Evolutionary conservation across 2,113 vertebrate species (phyloP).

Genomic region (Nothocercus julius): DNA sequence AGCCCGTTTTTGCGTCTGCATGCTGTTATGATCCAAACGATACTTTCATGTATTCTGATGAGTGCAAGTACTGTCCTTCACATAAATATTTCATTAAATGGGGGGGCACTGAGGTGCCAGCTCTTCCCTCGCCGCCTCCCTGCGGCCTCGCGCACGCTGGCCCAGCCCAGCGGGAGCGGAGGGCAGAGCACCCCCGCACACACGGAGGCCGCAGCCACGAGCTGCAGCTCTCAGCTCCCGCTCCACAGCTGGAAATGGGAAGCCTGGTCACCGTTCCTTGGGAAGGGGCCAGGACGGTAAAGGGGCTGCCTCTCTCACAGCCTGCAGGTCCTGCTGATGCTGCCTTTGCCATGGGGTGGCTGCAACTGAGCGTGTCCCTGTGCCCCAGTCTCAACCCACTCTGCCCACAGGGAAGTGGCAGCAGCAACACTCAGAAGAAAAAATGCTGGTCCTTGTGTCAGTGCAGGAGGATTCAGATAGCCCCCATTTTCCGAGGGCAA

Average conservation of each 20-base stretch:
- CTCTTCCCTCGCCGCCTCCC: no score
- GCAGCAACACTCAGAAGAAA: background rate
- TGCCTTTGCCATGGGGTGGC: background rate
- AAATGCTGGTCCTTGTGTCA: background rate
- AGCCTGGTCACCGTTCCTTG: background rate
- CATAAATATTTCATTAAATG: background rate
- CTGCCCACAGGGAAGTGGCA: background rate
- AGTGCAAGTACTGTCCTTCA: background rate
- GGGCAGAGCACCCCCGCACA: no score
- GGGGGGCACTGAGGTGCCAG: no score
- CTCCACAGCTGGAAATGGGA: background rate
- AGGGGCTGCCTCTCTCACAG: fast-evolving
- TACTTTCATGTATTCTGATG: background rate
- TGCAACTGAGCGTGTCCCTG: background rate
- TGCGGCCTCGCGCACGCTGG: no score
- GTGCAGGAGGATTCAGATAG: background rate
- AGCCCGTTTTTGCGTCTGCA: background rate
- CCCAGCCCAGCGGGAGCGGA: no score
- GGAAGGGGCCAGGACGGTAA: background rate
- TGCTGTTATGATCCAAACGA: background rate
- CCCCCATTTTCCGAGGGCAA: background rate
- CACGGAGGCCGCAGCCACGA: background rate
- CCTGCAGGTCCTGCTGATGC: background rate
- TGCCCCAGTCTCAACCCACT: background rate
- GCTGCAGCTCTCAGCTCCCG: background rate